These are phyloP conservation scores for Anhinga anhinga DNA, from an alignment of 2,113 vertebrate genomes.

Conservation along the genomic window DNA sequence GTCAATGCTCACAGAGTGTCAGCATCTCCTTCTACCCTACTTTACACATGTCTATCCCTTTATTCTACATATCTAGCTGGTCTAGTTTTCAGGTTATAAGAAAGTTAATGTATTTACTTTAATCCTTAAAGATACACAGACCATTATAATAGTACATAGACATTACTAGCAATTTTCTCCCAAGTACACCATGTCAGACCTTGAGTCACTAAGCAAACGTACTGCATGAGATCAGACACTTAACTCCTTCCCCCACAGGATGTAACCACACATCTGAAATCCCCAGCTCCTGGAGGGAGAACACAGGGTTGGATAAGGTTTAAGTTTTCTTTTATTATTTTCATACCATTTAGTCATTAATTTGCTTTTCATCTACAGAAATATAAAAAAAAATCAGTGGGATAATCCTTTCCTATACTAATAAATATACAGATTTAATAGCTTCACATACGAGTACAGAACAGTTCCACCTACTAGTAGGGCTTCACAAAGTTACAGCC, in stretches of 20 bases:
- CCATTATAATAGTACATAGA: neutral
- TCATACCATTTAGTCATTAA: neutral
- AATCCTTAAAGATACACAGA: neutral
- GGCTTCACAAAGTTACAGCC: neutral
- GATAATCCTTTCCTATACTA: neutral
- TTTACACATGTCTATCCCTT: neutral
- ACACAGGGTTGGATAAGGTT: neutral
- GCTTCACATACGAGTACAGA: neutral
- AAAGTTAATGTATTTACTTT: neutral
- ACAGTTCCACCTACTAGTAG: neutral
- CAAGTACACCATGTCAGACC: neutral
- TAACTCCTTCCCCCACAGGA: neutral
- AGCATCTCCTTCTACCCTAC: neutral
- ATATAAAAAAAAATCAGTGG: no score
- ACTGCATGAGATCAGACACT: accelerated
- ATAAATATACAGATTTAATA: neutral
- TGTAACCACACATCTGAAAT: neutral
- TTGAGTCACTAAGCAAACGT: neutral
- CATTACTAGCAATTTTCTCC: neutral
- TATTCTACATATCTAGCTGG: neutral
- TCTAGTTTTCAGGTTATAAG: neutral
- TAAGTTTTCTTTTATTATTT: neutral
- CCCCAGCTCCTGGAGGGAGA: neutral
- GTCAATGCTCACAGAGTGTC: neutral
- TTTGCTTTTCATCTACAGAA: neutral